Conservation (phyloP, 2,113 vertebrate species). For the Calcarius ornatus region DNA sequence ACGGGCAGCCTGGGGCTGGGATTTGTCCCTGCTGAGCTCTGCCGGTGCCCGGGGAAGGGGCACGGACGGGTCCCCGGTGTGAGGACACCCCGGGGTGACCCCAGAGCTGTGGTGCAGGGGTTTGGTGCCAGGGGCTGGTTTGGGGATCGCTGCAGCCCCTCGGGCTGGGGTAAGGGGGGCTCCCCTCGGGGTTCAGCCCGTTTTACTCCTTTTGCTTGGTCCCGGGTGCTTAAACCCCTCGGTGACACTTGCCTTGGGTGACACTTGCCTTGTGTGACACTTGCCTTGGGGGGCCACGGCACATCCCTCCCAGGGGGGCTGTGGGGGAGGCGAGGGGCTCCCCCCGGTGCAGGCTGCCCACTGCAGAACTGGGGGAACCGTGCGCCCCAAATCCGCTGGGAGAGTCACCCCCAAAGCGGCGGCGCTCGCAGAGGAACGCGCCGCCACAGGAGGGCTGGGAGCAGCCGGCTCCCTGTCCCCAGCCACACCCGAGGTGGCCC, state of each 20-base stretch:
- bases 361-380: fast-evolving
- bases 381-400: fast-evolving
- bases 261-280: too few relatives aligned
- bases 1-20: not conserved
- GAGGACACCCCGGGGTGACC: not conserved
- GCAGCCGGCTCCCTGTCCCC: not conserved
- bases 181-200: not conserved
- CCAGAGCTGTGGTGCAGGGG: fast-evolving
- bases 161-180: not conserved
- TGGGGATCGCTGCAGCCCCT: not conserved
- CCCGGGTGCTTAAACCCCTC: fast-evolving
- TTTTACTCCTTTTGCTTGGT: not conserved
- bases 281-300: fast-evolving
- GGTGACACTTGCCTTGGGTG: not conserved
- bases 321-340: not conserved
- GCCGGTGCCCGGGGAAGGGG: not conserved
- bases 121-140: fast-evolving
- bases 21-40: not conserved
- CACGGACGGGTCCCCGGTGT: fast-evolving
- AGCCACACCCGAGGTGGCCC: not conserved
- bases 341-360: not conserved
- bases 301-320: fast-evolving
- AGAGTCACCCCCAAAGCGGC: not conserved
- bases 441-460: not conserved
- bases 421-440: fast-evolving